A percentile compares a stretch with the other conserved stretches of the same genome.
phyloP scores from a whole-genome alignment of 2,113 vertebrate genomes.

The Tonatia bakeri region DNA sequence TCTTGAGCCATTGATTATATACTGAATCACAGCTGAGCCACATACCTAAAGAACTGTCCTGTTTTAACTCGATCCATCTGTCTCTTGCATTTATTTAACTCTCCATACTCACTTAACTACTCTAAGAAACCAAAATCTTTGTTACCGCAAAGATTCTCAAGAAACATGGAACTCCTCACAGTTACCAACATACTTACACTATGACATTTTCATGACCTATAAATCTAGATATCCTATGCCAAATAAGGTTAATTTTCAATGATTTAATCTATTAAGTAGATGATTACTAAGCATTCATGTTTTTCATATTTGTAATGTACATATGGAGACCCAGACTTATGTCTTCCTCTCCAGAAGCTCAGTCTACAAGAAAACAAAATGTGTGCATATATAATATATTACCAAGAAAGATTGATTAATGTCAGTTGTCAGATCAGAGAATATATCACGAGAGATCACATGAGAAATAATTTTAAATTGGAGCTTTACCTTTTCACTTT shows the following conservation, averaged over 20 bases:
- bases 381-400: background rate
- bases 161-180: background rate
- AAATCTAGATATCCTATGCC: background rate
- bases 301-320: background rate
- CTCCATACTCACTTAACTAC: background rate
- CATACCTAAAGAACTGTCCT: background rate
- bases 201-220: background rate
- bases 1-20: background rate
- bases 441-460: background rate
- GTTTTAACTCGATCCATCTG: background rate
- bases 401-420: background rate
- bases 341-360: background rate
- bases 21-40: background rate
- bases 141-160: background rate
- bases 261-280: background rate
- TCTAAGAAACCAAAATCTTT: background rate
- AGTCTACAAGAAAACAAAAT: background rate
- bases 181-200: background rate
- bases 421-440: background rate
- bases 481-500: background rate
- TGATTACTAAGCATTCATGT: background rate
- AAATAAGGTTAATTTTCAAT: background rate
- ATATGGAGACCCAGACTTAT: background rate
- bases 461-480: constrained; percentile 19
- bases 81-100: background rate